These are phyloP conservation scores for Danionella dracula DNA, from an alignment of 2,797 vertebrate genomes.

Conservation along the genomic window DNA sequence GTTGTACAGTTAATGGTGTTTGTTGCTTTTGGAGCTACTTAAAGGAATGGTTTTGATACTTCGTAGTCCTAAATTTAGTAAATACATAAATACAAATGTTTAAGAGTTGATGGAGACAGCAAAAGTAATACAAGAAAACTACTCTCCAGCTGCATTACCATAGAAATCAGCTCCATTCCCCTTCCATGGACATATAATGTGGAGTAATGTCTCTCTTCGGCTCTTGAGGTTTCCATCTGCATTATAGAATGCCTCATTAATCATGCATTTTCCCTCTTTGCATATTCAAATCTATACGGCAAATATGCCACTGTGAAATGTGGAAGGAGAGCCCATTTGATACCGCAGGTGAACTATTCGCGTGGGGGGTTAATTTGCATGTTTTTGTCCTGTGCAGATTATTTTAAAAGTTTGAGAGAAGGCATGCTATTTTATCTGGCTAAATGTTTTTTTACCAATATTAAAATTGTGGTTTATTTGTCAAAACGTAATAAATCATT, in stretches of 20 bases:
- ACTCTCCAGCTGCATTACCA: slow-evolving; percentile 28
- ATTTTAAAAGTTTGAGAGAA: too few species aligned
- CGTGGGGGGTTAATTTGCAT: background rate
- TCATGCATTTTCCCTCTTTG: slow-evolving; percentile 63
- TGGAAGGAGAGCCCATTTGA: slow-evolving; percentile 9
- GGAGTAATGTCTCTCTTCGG: background rate
- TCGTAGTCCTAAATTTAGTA: too few species aligned
- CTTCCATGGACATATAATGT: slow-evolving; percentile 9
- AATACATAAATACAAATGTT: too few species aligned
- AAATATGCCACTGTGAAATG: slow-evolving; percentile 19
- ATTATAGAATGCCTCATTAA: slow-evolving; percentile 60
- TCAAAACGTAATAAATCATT: too few species aligned
- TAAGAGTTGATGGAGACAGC: too few species aligned
- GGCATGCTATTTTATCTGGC: too few species aligned
- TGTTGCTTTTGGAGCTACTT: too few species aligned
- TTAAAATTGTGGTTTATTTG: too few species aligned
- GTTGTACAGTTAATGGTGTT: too few species aligned
- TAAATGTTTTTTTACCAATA: too few species aligned
- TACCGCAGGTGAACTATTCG: slow-evolving; percentile 8
- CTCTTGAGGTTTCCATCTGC: slow-evolving; percentile 31
- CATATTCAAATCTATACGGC: slow-evolving; percentile 63
- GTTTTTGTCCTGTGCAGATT: background rate
- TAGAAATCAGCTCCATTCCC: slow-evolving; percentile 38
- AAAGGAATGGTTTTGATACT: too few species aligned
- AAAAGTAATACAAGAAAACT: slow-evolving; percentile 9